Conservation (phyloP, 2,797 vertebrate genomes). For the Nasua narica region DNA sequence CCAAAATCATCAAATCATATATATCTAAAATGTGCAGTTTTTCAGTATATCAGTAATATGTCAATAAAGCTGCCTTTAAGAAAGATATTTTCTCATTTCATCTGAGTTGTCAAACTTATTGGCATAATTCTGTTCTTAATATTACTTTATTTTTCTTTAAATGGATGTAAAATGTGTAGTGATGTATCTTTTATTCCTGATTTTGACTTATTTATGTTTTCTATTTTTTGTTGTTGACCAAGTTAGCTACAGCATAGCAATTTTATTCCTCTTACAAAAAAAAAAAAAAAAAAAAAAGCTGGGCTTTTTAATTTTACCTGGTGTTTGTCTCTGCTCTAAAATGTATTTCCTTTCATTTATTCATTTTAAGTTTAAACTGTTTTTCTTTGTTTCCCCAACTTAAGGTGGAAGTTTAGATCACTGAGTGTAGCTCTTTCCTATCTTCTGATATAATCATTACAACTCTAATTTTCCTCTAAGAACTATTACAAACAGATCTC, state of each 20-base stretch:
- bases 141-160: not conserved
- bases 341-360: not conserved
- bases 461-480: not conserved
- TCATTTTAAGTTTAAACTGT: not conserved
- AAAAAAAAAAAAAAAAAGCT: not conserved
- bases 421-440: not conserved
- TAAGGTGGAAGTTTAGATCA: not conserved
- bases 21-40: not conserved
- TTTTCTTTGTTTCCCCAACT: not conserved
- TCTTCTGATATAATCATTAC: not conserved
- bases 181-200: not conserved
- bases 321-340: not conserved
- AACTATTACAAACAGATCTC: not conserved
- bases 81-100: not conserved
- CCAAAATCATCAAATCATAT: not conserved
- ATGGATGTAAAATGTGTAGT: not conserved
- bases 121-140: not conserved
- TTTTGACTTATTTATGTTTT: not conserved
- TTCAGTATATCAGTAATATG: not conserved
- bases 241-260: not conserved
- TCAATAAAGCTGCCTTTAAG: not conserved
- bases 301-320: not conserved
- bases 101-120: not conserved
- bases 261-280: not conserved
- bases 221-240: not conserved